Evolutionary conservation across 2,797 vertebrate genomes (phyloP).

Genomic region (Avahi laniger): DNA sequence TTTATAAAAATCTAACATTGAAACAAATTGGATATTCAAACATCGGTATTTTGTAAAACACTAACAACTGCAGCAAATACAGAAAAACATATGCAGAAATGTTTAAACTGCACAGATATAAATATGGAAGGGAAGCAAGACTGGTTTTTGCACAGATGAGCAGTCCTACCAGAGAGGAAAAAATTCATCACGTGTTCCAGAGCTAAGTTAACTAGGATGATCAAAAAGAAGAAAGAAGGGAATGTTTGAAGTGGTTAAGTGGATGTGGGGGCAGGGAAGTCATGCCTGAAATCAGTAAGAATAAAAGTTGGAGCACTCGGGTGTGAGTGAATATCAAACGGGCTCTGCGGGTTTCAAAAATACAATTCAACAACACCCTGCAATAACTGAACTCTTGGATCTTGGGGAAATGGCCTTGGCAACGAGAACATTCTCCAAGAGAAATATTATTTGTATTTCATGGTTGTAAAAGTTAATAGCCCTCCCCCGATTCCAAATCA

Average conservation of each 20-base stretch:
- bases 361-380: background rate
- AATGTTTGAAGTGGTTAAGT: fast-evolving
- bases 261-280: background rate
- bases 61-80: background rate
- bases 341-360: background rate
- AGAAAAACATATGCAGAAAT: background rate
- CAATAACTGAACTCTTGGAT: background rate
- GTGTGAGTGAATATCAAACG: fast-evolving
- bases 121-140: background rate
- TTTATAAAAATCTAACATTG: background rate
- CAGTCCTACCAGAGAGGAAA: background rate
- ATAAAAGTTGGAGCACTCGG: fast-evolving
- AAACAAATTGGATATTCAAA: background rate
- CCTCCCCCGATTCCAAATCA: background rate
- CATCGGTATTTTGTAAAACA: background rate
- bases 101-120: background rate
- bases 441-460: slow-evolving; percentile 38
- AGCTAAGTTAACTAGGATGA: background rate
- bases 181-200: fast-evolving
- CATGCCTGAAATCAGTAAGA: fast-evolving
- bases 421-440: slow-evolving; percentile 51
- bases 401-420: background rate
- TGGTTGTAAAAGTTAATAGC: slow-evolving; percentile 22
- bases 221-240: background rate
- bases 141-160: too few species aligned